phyloP scores from a whole-genome alignment of 2,888 invertebrate genomes.

The Xanthia togata region DNA sequence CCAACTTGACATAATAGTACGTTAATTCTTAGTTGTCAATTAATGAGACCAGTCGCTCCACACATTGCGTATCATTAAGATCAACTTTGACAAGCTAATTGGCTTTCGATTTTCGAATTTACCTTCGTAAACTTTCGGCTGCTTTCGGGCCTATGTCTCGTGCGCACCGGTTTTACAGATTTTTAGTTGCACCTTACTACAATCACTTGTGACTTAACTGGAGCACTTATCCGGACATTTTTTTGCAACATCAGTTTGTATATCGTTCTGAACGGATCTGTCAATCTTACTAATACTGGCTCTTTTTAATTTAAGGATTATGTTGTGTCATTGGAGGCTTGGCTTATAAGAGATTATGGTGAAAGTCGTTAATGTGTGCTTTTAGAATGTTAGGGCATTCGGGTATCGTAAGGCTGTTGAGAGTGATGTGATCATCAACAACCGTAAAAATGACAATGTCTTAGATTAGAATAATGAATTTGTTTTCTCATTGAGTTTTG shows the following conservation, averaged over 20 bases:
- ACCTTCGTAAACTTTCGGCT: conserved; percentile 60
- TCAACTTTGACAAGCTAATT: conserved; percentile 71
- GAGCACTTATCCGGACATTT: conserved; percentile 75
- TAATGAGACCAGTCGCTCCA: conserved; percentile 68
- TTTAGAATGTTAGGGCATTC: conserved; percentile 53
- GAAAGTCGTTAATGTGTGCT: conserved; percentile 72
- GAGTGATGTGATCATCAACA: conserved; percentile 37
- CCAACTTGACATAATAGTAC: conserved; percentile 44
- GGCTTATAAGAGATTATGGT: conserved; percentile 74
- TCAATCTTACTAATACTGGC: conserved; percentile 74
- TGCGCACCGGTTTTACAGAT: conserved; percentile 72
- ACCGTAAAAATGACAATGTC: conserved; percentile 1
- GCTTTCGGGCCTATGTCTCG: conserved; percentile 54
- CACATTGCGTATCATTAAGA: conserved; percentile 65
- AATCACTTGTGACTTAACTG: conserved; percentile 80
- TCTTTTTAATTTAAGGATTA: conserved; percentile 71
- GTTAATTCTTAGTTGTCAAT: conserved; percentile 55
- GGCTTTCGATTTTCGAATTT: conserved; percentile 70
- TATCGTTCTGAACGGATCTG: conserved; percentile 72
- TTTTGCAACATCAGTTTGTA: conserved; percentile 70
- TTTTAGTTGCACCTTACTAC: conserved; percentile 72
- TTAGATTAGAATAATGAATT: background rate
- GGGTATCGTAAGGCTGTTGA: conserved; percentile 39
- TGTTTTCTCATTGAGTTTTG: background rate
- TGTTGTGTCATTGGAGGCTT: conserved; percentile 64